A percentile compares a stretch with the other conserved stretches of the same genome.
Conservation (phyloP, 2,888 invertebrate species). For the Frankliniella fusca region DNA sequence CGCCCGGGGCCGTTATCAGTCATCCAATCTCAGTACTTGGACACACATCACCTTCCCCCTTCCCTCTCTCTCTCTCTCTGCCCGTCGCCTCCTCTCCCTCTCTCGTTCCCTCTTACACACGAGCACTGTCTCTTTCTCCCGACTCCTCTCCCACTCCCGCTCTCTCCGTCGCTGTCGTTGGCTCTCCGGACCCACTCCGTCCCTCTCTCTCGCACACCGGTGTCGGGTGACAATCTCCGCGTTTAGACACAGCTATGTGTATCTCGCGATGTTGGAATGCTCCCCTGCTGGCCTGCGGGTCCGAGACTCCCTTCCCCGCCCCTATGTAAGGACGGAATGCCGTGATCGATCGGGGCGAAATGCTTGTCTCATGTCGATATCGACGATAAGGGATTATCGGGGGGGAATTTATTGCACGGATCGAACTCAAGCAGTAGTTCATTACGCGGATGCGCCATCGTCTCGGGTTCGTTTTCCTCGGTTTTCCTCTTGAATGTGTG, state of each 20-base stretch:
- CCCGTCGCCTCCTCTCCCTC: neutral
- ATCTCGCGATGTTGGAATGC: conserved; percentile 18
- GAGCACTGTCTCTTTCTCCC: neutral
- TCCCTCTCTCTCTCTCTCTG: neutral
- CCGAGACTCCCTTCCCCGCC: no score
- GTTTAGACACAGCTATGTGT: conserved; percentile 21
- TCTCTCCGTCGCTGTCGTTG: neutral
- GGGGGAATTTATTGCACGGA: no score
- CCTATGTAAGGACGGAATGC: no score
- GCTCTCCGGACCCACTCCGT: neutral
- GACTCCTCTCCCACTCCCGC: neutral
- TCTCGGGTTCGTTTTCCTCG: no score
- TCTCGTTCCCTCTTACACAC: neutral
- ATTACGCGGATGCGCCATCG: no score
- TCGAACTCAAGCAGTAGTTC: no score
- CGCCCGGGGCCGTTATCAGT: conserved; percentile 7
- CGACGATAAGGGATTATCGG: no score
- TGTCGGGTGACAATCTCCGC: conserved; percentile 21
- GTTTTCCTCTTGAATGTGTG: no score
- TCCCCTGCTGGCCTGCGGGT: neutral
- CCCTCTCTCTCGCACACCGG: conserved; percentile 18
- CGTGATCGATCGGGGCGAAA: no score
- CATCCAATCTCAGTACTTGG: conserved; percentile 5
- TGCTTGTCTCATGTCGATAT: no score
- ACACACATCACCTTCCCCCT: neutral